Evolutionary conservation across 2,888 invertebrate genomes (phyloP), one percentile per base, ranked within the genome.

Genomic region (Prenolepis imparis): DNA sequence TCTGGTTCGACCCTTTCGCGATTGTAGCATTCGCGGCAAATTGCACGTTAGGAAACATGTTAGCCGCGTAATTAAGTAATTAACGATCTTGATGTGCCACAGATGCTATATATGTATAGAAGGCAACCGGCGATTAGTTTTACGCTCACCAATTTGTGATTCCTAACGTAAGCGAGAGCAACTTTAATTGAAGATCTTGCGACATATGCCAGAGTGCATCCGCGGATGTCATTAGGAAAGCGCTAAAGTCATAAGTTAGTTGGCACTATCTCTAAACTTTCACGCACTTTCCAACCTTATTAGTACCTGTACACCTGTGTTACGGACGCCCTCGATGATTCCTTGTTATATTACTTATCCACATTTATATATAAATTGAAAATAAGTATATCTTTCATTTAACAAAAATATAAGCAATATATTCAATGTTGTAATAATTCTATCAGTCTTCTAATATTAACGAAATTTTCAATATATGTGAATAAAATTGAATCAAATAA

Each of bases 51-150:
- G 52, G 82, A 81, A 84, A 83, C 83, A 84, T 66, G 84, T 83
- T 83, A 84, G 84, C 72, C 74, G 82, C 75, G 85, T 87, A 90
- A 90, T 90, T 88, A 88, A 90, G 91, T 88, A 90, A 90, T 91
- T 90, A 91, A 87, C 90, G 85, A 84, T 86, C 85, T 80, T 67
- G 84, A 85, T 84, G 87, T 82, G 68, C 80, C 85, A n/a, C n/a
- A 86, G 86, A 85, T 84, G 86, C 72, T 68, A 83, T 86, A 86
- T 28, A 28, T 28, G 3, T 90, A 84, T 83, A 84, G 84, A 73
- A 84, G 74, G 84, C 74, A 80, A 82, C 67, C 70, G 48, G 80
- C 78, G 86, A 90, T 77, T 84, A 90, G 90, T 87, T 90, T 91
- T 91, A 90, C 91, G 86, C 87, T 83, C 81, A 75, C 73, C 85